Percentiles rank a stretch among this genome's conserved stretches.
These are phyloP conservation scores for Stomatorhinus walkeri DNA, from an alignment of 2,797 vertebrate genomes.

Conservation along the genomic window DNA sequence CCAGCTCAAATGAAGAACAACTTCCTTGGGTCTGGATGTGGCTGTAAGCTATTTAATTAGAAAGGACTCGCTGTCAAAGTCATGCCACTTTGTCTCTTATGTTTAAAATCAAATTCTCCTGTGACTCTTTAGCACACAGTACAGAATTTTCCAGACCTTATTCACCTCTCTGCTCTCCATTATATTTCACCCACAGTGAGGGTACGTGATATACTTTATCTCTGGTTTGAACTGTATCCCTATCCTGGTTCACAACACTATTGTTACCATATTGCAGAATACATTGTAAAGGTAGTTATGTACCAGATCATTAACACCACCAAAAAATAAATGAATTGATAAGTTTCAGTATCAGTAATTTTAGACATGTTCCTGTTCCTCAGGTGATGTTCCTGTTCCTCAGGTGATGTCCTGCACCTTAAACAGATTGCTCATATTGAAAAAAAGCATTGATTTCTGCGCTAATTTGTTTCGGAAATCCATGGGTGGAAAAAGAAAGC, in stretches of 20 bases:
- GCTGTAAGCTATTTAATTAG: neutral
- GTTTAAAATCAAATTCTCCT: neutral
- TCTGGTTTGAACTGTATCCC: neutral
- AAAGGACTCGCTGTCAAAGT: neutral
- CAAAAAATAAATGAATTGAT: neutral
- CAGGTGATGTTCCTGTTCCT: neutral
- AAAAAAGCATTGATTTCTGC: neutral
- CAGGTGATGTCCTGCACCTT: neutral
- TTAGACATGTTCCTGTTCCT: neutral
- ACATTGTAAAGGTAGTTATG: neutral
- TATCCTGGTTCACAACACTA: neutral
- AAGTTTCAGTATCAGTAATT: neutral
- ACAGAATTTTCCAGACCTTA: neutral
- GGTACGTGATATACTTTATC: neutral
- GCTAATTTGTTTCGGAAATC: slow-evolving; percentile 3
- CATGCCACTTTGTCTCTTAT: neutral
- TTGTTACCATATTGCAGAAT: neutral
- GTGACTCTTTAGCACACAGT: neutral
- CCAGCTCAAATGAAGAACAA: neutral
- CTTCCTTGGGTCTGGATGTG: neutral
- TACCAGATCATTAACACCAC: neutral
- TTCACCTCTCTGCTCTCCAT: neutral
- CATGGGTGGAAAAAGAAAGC: neutral
- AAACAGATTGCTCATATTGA: neutral
- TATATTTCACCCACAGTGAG: neutral